Evolutionary conservation across 2,797 vertebrate genomes (phyloP).

Genomic region (Gymnodraco acuticeps): DNA sequence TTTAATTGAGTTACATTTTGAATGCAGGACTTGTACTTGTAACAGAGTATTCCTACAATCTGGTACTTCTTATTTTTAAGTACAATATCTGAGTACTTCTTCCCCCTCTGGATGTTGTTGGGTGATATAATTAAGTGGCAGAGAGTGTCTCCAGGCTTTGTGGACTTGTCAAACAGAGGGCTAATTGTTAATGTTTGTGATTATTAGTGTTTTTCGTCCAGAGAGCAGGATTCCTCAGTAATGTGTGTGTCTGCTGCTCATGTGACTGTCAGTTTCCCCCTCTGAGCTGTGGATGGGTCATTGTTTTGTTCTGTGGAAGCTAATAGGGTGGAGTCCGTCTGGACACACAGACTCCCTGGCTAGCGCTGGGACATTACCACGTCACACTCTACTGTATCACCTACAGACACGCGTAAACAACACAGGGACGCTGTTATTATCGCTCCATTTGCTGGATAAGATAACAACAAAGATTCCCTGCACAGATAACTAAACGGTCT

Average conservation of each 20-base stretch:
- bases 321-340: conserved; percentile 80
- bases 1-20: too few relatives aligned
- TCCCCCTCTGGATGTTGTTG: too few relatives aligned
- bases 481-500: not conserved
- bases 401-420: conserved; percentile 46
- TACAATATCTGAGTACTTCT: too few relatives aligned
- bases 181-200: conserved; percentile 67
- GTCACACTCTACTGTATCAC: conserved; percentile 50
- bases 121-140: conserved; percentile 67
- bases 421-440: not conserved
- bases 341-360: conserved; percentile 66
- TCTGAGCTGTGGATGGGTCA: conserved; percentile 60
- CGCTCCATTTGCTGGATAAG: conserved; percentile 7
- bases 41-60: too few relatives aligned
- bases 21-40: too few relatives aligned
- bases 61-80: too few relatives aligned
- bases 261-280: conserved; percentile 66
- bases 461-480: not conserved
- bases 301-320: conserved; percentile 74
- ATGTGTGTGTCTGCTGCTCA: conserved; percentile 62
- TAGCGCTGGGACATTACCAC: conserved; percentile 30
- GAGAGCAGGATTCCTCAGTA: conserved; percentile 64
- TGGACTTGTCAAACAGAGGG: conserved; percentile 62
- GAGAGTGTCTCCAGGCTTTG: conserved; percentile 49
- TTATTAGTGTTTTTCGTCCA: conserved; percentile 45